Evolutionary conservation across 2,888 invertebrate species (phyloP), one percentile per base, ranked within the genome.

Genomic region (Yponomeuta plumbellus): DNA sequence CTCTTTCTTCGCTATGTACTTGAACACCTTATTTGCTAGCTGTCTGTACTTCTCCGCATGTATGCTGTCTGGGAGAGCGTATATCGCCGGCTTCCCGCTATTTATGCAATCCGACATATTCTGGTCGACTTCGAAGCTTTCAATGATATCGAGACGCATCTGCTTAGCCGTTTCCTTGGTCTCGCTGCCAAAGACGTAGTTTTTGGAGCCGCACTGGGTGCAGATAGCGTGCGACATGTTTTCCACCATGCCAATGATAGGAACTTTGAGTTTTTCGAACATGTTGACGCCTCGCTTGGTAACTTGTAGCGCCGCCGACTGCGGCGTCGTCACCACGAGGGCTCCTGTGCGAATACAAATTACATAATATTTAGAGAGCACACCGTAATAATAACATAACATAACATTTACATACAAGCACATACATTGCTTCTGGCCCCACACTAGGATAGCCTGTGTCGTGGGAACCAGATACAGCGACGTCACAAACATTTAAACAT

Each of bases 291-390:
- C 98, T 73, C 97, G 93, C 74, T 94, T 92, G 0, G 97, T 96
- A 26, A 98, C 97, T 79, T 97, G 94, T 8, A 98, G 80, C 0
- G 98, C 96, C 2, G 97, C 95, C 66, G 94, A 94, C 81, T 98
- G 98, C 0, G 98, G 98, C 0, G 98, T 99, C 11, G 98, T 97
- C 0, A 99, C 97, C 64, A 99, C 88, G n/a, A 99, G 78, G 5
- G 95, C 97, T 21, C 97, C 96, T 94, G 79, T 61, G 79, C 80
- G 68, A 59, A 59, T 66, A 67, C 23, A 22, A 61, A 11, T 23
- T 34, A 34, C 8, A 34, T 34, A n/a, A n/a, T n/a, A n/a, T n/a
- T n/a, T n/a, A n/a, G n/a, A n/a, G n/a, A n/a, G n/a, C n/a, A n/a
- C n/a, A n/a, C n/a, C n/a, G n/a, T n/a, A n/a, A n/a, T n/a, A n/a